Conservation (phyloP, 37 sponge, comb jelly and placozoan genomes). For the Chondrosia reniformis region DNA sequence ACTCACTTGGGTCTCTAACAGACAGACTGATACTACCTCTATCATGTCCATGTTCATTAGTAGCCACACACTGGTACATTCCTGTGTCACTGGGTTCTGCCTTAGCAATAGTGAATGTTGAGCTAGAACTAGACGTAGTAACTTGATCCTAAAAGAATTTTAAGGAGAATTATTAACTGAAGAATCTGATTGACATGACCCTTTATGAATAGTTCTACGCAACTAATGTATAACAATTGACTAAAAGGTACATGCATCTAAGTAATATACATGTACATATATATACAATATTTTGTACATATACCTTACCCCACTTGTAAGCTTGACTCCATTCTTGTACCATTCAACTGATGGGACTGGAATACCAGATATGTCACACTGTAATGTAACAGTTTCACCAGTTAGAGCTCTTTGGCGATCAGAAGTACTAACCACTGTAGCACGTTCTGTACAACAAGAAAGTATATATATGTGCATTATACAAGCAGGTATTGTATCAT, state of each 20-base stretch:
- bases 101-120: neutral
- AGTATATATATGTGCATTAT: neutral
- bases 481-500: neutral
- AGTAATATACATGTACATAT: no score
- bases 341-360: slow-evolving; percentile 25
- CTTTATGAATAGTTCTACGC: no score
- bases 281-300: no score
- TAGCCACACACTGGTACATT: slow-evolving; percentile 59
- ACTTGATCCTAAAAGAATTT: no score
- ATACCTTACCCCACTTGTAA: neutral
- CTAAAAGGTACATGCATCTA: no score
- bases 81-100: slow-evolving; percentile 22
- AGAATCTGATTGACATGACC: no score
- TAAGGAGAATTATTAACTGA: no score
- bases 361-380: slow-evolving; percentile 23
- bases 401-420: slow-evolving; percentile 10
- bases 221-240: no score
- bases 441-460: slow-evolving; percentile 10
- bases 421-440: slow-evolving; percentile 1
- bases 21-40: slow-evolving; percentile 24
- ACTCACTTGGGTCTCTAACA: slow-evolving; percentile 44
- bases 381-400: slow-evolving; percentile 13
- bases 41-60: slow-evolving; percentile 10
- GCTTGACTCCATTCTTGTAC: slow-evolving; percentile 37
- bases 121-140: neutral